Evolutionary conservation across 2,888 invertebrate genomes (phyloP).

Genomic region (Drosophila affinis): DNA sequence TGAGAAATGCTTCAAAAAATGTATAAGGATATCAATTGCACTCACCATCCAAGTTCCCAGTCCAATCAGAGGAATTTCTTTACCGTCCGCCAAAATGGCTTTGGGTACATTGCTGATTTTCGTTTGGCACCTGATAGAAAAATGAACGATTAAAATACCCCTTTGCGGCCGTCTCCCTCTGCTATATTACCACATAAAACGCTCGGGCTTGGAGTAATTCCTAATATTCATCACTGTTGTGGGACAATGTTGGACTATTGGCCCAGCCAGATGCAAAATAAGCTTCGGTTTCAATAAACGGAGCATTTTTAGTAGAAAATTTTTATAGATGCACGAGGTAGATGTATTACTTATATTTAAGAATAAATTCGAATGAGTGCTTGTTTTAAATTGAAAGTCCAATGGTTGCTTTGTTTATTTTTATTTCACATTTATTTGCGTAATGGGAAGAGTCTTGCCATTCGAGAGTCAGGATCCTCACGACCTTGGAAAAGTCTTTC

Average conservation of each 20-base stretch:
- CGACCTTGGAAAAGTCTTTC: no score
- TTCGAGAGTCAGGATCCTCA: no score
- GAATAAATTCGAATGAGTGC: not conserved
- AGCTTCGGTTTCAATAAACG: not conserved
- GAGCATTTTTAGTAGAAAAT: not conserved
- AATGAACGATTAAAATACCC: no score
- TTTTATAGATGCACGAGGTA: not conserved
- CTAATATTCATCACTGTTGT: not conserved
- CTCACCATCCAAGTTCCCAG: conserved; percentile 59
- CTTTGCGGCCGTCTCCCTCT: not conserved
- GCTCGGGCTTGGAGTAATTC: conserved; percentile 16
- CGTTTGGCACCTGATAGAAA: conserved; percentile 29
- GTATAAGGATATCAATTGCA: not conserved
- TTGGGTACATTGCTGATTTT: conserved; percentile 35
- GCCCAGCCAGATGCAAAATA: not conserved
- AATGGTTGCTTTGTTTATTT: not conserved
- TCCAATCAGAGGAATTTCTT: conserved; percentile 57
- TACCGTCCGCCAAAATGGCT: conserved; percentile 28
- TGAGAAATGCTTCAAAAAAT: not conserved
- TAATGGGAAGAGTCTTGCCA: not conserved
- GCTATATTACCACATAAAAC: conserved; percentile 49
- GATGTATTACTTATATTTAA: not conserved
- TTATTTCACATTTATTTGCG: not conserved
- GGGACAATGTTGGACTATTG: not conserved
- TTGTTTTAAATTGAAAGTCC: not conserved